Evolutionary conservation across 2,888 invertebrate genomes (phyloP).

Genomic region (Drosophila lacicola): DNA sequence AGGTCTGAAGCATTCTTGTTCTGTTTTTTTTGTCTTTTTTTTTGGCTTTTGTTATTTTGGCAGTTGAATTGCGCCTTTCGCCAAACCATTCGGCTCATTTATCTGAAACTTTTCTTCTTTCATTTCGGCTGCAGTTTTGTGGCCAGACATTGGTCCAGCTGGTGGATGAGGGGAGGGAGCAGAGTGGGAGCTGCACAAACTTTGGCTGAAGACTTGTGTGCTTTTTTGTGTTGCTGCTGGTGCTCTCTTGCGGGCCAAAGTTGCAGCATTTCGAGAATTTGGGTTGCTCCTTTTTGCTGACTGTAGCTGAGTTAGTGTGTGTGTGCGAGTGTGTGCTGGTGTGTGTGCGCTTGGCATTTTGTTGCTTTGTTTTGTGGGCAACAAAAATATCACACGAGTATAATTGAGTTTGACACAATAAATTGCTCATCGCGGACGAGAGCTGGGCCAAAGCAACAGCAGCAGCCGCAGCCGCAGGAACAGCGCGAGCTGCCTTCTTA

Average conservation of each 20-base stretch:
- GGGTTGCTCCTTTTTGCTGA: constrained; percentile 74
- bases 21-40: constrained; percentile 28
- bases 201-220: constrained; percentile 10
- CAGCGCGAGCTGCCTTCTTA: constrained; percentile 19
- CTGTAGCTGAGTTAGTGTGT: constrained; percentile 15
- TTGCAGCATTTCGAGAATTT: constrained; percentile 77
- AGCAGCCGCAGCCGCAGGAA: constrained; percentile 20
- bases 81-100: constrained; percentile 79
- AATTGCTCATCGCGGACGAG: constrained; percentile 84
- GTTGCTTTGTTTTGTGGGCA: constrained; percentile 66
- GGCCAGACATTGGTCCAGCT: constrained; percentile 8
- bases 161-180: neutral
- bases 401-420: constrained; percentile 86
- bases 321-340: constrained; percentile 25
- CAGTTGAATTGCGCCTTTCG: constrained; percentile 79
- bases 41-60: constrained; percentile 68
- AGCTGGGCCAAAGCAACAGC: constrained; percentile 51
- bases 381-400: constrained; percentile 84
- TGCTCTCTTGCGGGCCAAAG: constrained; percentile 56
- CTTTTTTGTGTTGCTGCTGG: constrained; percentile 21
- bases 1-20: constrained; percentile 15
- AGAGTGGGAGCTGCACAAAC: neutral
- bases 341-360: constrained; percentile 45
- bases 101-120: constrained; percentile 72
- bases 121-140: constrained; percentile 58